Evolutionary conservation across 2,113 vertebrate species (phyloP).

Genomic region (Speoplatyrhinus poulsoni): DNA sequence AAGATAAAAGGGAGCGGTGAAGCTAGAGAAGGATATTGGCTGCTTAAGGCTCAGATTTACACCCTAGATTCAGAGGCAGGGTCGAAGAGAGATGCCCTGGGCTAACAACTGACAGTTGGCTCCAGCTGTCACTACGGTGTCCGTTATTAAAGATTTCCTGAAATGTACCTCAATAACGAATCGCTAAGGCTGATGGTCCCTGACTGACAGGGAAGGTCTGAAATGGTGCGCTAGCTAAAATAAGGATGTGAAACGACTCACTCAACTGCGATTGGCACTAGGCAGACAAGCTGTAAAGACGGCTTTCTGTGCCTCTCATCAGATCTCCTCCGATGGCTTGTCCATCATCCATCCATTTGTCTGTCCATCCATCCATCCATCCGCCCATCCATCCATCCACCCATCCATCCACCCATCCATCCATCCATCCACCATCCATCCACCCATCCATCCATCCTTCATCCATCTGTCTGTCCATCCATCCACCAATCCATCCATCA

Average conservation of each 20-base stretch:
- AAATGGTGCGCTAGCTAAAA: neutral
- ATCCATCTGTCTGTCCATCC: no score
- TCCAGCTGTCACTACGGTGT: conserved; percentile 9
- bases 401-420: no score
- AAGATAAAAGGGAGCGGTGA: conserved; percentile 55
- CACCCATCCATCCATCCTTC: no score
- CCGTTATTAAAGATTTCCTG: conserved; percentile 39
- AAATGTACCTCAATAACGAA: conserved; percentile 20
- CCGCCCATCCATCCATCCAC: no score
- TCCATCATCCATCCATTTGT: conserved; percentile 24
- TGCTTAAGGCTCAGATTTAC: conserved; percentile 67
- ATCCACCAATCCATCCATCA: no score
- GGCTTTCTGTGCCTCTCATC: conserved; percentile 31
- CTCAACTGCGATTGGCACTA: conserved; percentile 21
- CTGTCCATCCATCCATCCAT: no score
- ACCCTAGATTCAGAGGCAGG: conserved; percentile 36
- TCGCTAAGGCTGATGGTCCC: conserved; percentile 22
- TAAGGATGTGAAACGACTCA: conserved; percentile 25
- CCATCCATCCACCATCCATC: no score
- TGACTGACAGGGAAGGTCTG: conserved; percentile 7
- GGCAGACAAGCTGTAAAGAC: conserved; percentile 34
- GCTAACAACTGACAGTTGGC: conserved; percentile 30
- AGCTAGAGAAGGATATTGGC: conserved; percentile 54
- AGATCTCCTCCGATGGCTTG: conserved; percentile 20
- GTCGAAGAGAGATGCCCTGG: conserved; percentile 20